Conservation (phyloP, 1,140 invertebrate species). For the Macrostomum lignano region DNA sequence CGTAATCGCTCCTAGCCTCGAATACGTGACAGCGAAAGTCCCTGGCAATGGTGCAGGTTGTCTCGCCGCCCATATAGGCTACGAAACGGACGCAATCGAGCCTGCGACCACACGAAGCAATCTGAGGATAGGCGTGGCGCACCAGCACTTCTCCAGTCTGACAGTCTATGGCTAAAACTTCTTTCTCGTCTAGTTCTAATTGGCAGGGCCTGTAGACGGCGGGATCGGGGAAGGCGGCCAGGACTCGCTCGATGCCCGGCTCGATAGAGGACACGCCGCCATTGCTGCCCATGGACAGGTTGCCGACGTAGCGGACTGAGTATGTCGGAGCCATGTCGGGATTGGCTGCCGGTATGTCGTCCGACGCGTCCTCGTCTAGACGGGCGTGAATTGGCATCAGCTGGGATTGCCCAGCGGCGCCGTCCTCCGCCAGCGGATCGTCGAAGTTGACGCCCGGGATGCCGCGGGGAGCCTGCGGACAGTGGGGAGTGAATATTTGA, state of each 20-base stretch:
- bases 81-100: not conserved
- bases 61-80: conserved; percentile 5
- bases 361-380: not conserved
- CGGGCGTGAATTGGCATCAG: not conserved
- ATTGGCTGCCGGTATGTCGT: not conserved
- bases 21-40: conserved; percentile 1
- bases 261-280: not conserved
- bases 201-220: not conserved
- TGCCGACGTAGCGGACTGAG: not conserved
- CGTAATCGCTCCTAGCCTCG: not conserved
- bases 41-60: not conserved
- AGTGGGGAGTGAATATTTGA: no score
- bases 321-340: conserved; percentile 1
- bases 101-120: conserved; percentile 4
- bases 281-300: not conserved
- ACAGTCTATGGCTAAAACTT: no score
- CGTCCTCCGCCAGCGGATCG: no score
- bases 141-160: no score
- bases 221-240: not conserved
- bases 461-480: no score
- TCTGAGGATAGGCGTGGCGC: conserved; percentile 3
- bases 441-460: no score
- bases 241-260: not conserved
- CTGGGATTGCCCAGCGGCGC: no score
- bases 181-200: no score